These are phyloP conservation scores for Stenolophus ochropezus DNA, from an alignment of 2,888 invertebrate genomes.

Conservation along the genomic window DNA sequence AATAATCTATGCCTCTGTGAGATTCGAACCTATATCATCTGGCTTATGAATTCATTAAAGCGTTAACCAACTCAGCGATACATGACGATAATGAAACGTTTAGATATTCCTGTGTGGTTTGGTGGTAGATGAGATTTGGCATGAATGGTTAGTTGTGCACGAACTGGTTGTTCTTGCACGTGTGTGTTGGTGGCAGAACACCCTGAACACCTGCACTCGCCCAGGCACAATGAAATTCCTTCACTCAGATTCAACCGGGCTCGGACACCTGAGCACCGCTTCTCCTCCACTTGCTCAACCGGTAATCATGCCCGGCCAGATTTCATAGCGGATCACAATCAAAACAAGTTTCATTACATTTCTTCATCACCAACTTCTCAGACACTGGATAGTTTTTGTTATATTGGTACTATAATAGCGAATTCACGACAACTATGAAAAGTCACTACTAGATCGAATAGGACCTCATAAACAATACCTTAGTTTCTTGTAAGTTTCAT, in stretches of 20 bases:
- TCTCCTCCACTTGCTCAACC: neutral
- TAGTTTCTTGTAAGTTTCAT: too few relatives aligned
- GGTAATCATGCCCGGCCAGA: neutral
- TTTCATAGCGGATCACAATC: too few relatives aligned
- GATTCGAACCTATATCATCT: too few relatives aligned
- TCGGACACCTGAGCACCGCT: slow-evolving; percentile 6
- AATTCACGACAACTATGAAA: too few relatives aligned
- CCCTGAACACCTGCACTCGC: slow-evolving; percentile 45
- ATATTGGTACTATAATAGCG: neutral
- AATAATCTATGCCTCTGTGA: too few relatives aligned
- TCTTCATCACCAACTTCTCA: too few relatives aligned
- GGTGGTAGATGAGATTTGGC: neutral
- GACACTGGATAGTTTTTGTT: neutral
- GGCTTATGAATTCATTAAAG: too few relatives aligned
- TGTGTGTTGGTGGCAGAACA: slow-evolving; percentile 34
- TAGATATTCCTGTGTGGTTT: neutral
- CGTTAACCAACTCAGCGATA: too few relatives aligned
- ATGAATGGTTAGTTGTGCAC: neutral
- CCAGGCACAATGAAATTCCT: slow-evolving; percentile 50
- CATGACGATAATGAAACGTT: too few relatives aligned
- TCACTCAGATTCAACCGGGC: slow-evolving; percentile 4
- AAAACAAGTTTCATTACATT: too few relatives aligned
- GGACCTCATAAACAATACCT: too few relatives aligned
- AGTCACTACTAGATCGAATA: too few relatives aligned
- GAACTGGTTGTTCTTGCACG: neutral